Conservation (phyloP, 64 coral and sea anemone species). For the Montipora capricornis region DNA sequence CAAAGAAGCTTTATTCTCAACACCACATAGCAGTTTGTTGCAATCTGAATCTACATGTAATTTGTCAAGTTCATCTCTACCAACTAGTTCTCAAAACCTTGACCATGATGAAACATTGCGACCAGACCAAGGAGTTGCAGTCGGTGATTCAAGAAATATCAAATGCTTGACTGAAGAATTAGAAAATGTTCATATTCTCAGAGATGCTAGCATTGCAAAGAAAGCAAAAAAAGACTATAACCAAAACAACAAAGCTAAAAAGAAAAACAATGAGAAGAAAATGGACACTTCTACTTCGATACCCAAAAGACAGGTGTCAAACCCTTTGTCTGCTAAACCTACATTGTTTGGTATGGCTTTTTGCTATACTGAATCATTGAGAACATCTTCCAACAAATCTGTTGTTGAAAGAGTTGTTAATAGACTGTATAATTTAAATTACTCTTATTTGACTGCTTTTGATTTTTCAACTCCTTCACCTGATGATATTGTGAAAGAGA, state of each 20-base stretch:
- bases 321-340: slow-evolving; percentile 48
- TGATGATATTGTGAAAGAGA: slow-evolving; percentile 86
- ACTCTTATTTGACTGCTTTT: slow-evolving; percentile 49
- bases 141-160: not conserved
- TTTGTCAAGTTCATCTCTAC: not conserved
- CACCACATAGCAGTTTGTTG: slow-evolving; percentile 15
- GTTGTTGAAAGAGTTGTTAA: slow-evolving; percentile 34
- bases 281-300: not conserved
- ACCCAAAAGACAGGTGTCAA: not conserved
- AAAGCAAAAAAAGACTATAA: not conserved
- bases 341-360: slow-evolving; percentile 83
- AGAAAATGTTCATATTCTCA: not conserved
- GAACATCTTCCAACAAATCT: not conserved
- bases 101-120: not conserved
- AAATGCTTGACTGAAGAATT: not conserved
- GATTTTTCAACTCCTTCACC: slow-evolving; percentile 83
- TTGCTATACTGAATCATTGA: slow-evolving; percentile 24
- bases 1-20: not conserved
- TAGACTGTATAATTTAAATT: not conserved
- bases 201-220: not conserved
- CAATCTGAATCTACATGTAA: not conserved
- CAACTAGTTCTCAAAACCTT: not conserved
- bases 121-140: not conserved
- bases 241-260: not conserved
- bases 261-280: not conserved